Base-by-base conservation (phyloP, 2,113 vertebrate species). In the Lontra canadensis region DNA sequence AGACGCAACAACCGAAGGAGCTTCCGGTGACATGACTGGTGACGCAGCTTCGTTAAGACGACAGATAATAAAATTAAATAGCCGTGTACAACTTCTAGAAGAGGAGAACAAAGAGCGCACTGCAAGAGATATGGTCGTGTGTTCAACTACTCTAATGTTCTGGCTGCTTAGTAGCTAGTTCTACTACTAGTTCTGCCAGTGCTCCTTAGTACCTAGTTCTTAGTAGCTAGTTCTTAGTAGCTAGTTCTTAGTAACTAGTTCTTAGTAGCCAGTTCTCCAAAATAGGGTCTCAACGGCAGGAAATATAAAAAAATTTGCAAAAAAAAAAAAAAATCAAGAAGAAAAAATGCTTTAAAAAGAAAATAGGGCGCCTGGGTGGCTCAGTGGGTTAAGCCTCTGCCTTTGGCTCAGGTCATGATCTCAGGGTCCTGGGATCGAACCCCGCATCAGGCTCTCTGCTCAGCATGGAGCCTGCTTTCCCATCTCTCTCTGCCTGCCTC, bases 41-140 rank as follows among this genome's bases (percentile, higher is more conserved):
- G 99, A 99, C 97, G 99, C 99, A 20, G 98, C 99, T 87, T 99
- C 99, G 17, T 98, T 99, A 88, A 99, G 99, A 95, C 98, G 99
- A 98, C 99, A 99, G 99, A 99, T 99, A 99, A 99, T 99, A 98
- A 99, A 99, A 98, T 98, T 99, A 96, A 99, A 99, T 97, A 99
- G 99, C 23, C 99, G 99, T 61, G 99, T 99, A 3, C 99, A 99
- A 34, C 99, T 99, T 96, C 98, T 99, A 97, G 99, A 99, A 97
- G 99, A 99, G 95, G 99, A 99, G 98, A 99, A 99, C 98, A 99
- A 99, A 98, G 99, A 99, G 88, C 99, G 99, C 20, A 98, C 99
- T 34, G 99, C 99, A 97, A 99, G 99, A 80, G 99, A 99, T 97
- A 99, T 99, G 99, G 98, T 99, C 98, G 99, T 99, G 99, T 99